Percentiles rank a stretch among this genome's conserved stretches.
These are phyloP conservation scores for Brachystomella parvula DNA, from an alignment of 1,140 invertebrate species.

Conservation along the genomic window DNA sequence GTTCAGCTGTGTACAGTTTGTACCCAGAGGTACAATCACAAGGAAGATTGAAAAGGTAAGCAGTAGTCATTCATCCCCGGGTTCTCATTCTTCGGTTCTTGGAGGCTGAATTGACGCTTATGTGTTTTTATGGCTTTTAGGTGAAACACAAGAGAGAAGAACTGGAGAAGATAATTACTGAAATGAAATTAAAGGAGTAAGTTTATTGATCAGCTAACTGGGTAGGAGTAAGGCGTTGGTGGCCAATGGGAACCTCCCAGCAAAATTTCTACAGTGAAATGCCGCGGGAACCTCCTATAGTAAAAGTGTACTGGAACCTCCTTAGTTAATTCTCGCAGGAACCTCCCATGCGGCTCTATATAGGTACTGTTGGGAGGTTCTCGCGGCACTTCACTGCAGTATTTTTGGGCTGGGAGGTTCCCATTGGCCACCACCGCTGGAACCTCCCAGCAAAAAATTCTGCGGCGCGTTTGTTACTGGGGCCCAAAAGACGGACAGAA, in stretches of 20 bases:
- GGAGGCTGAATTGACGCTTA: background rate
- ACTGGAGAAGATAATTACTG: slow-evolving; percentile 48
- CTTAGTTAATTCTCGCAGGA: background rate
- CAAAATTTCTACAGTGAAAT: background rate
- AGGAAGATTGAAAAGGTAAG: background rate
- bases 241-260: background rate
- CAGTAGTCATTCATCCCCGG: no score
- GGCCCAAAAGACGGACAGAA: background rate
- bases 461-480: no score
- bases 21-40: background rate
- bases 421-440: no score
- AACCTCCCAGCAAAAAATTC: no score
- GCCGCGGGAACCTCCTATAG: background rate
- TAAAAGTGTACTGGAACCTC: background rate
- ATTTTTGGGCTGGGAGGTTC: no score
- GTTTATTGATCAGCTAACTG: slow-evolving; percentile 4
- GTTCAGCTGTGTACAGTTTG: slow-evolving; percentile 4
- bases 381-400: background rate
- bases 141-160: slow-evolving; percentile 58
- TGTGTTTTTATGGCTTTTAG: slow-evolving; percentile 42
- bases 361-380: background rate
- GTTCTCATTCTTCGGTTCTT: background rate
- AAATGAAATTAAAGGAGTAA: slow-evolving; percentile 36
- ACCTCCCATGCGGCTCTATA: background rate
- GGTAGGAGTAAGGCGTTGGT: no score